Evolutionary conservation across 2,888 invertebrate species (phyloP), one percentile per base, ranked within the genome.

Genomic region (Drosophila aldrichi): DNA sequence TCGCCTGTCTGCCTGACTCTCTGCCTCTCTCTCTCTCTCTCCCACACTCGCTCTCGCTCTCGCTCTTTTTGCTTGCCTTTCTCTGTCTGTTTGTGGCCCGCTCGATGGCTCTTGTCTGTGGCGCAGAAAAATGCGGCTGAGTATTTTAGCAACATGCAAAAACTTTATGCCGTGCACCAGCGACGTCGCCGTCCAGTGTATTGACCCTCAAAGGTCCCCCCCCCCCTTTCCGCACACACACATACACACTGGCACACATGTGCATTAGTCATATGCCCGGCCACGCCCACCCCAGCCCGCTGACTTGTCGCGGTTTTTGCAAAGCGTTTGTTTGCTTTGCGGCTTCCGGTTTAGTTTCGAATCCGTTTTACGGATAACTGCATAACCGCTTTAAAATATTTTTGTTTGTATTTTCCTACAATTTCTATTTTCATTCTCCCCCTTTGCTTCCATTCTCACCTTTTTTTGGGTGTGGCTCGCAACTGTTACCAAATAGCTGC

Each of bases 271-370:
- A 70, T 76, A 66, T 51, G 63, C 58, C 51, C 38, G 12, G 16
- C 44, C 67, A 40, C 54, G 54, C 54, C 54, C 25, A 22, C 54
- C 54, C 54, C 51, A 7, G 7, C 25, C 63, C 74, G 43, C 52
- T 73, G 59, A 67, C 73, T 81, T 79, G 79, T 85, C 79, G 86
- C 83, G 86, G 83, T 88, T 86, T 86, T 82, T 87, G 82, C 73
- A 68, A 81, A 83, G 83, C 82, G 82, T 84, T 82, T 86, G 89
- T 88, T 87, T 84, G 89, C 84, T 82, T 87, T 87, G 89, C 60
- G 86, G 86, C 84, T 86, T 86, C 87, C 79, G 81, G 89, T 84
- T 84, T 86, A 80, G 76, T 82, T 76, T 75, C 69, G 73, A 82
- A 82, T 81, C 77, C 77, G 70, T 77, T 80, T 73, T 65, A 74